Base-by-base conservation (phyloP, 2,113 vertebrate genomes). In the Myotis yumanensis region DNA sequence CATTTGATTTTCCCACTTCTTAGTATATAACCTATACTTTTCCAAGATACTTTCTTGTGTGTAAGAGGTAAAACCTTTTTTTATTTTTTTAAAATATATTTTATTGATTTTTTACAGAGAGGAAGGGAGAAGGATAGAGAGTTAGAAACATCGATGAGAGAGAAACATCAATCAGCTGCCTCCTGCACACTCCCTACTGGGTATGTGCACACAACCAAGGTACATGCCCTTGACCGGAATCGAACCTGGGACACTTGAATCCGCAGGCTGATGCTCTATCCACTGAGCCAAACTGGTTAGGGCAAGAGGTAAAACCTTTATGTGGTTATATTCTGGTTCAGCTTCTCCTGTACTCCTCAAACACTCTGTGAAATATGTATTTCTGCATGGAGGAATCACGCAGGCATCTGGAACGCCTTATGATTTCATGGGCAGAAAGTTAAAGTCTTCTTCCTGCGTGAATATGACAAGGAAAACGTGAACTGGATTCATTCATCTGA, bases 321-420 rank as follows among this genome's bases (percentile, higher is more conserved):
- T 18, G 23, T 64, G 25, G 11, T 40, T 83, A 66, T 25, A 62
- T 54, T 91, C 72, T 82, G 54, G 23, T 82, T 77, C 64, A 54
- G 62, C 17, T 48, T 48, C 23, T 52, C 43, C 51, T 69, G n/a
- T 46, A n/a, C 51, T 30, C 81, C 66, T 85, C 46, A 30, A 75
- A 52, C 89, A 23, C 93, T 96, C 2, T 97, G 73, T 94, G 14
- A 43, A 95, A 2, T 95, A 4, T 75, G 32, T 69, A 46, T 83
- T 85, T 52, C 69, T 91, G 64, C 35, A n/a, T 57, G 88, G 80
- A 86, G 81, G 0, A 4, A 93, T 51, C 35, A 89, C 48, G 51
- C 82, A 95, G 64, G 89, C 95, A 97, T 97, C 94, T 97, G 96
- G 93, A 97, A 96, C 51, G 57, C 93, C 96, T 97, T 98, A 96